Conservation (phyloP, 2,113 vertebrate species). For the Micromys minutus region DNA sequence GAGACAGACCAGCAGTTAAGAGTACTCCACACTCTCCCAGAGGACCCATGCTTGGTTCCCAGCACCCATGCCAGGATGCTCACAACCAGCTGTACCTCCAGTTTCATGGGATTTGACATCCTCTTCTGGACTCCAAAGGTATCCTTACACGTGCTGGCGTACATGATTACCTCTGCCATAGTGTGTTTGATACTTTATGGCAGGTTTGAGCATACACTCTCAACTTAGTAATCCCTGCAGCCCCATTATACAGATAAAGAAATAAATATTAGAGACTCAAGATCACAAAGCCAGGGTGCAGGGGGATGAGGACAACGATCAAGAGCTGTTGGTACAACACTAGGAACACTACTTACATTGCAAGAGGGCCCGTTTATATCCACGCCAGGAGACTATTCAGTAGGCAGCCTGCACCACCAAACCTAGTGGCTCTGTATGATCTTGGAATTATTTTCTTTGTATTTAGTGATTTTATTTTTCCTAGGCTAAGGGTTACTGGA, state of each 20-base stretch:
- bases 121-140: neutral
- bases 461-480: neutral
- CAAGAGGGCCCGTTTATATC: neutral
- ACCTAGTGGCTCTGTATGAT: neutral
- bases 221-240: neutral
- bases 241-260: neutral
- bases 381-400: neutral
- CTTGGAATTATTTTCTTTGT: constrained; percentile 19
- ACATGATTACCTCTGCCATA: neutral
- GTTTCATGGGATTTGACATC: neutral
- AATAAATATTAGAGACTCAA: neutral
- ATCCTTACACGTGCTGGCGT: too few relatives aligned
- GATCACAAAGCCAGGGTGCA: constrained; percentile 7
- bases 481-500: neutral
- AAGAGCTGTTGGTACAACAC: neutral
- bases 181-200: neutral
- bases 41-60: neutral
- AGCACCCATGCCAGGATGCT: neutral
- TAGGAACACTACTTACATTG: neutral
- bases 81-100: neutral
- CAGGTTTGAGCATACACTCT: constrained; percentile 18
- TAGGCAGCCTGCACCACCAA: neutral
- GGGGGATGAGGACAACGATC: neutral
- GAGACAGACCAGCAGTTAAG: neutral
- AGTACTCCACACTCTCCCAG: neutral